phyloP scores from a whole-genome alignment of 2,797 vertebrate species.

The Buceros bicornis region DNA sequence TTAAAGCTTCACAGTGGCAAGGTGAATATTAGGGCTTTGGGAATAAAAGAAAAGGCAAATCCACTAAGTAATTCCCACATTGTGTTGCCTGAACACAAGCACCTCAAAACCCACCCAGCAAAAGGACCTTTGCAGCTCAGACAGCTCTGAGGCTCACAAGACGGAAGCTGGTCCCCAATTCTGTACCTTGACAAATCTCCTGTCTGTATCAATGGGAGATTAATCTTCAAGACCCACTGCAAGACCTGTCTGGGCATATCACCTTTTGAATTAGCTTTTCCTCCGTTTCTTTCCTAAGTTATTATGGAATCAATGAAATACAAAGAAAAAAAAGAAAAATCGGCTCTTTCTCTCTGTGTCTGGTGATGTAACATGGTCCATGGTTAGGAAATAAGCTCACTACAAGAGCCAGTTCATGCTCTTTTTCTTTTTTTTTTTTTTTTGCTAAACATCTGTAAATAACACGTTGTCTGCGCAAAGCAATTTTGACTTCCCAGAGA shows the following conservation, averaged over 20 bases:
- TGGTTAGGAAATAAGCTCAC: neutral
- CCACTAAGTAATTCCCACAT: neutral
- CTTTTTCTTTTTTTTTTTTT: neutral
- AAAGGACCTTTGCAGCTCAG: neutral
- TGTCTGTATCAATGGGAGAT: neutral
- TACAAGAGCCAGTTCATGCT: neutral
- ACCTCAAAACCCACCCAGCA: neutral
- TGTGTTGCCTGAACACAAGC: neutral
- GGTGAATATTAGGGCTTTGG: neutral
- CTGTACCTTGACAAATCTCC: neutral
- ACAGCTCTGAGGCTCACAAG: neutral
- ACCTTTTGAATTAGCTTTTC: neutral
- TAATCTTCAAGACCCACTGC: neutral
- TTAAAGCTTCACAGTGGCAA: neutral
- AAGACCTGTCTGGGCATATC: neutral
- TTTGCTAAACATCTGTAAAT: neutral
- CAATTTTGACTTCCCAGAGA: neutral
- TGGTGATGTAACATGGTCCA: neutral
- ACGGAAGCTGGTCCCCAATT: neutral
- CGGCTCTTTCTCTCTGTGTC: neutral
- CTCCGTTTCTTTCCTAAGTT: neutral
- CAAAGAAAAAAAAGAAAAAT: neutral
- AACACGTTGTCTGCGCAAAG: neutral
- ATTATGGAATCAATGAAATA: neutral
- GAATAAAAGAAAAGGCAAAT: neutral